Percentiles rank a stretch among this genome's conserved stretches.
Conservation (phyloP, 2,888 invertebrate genomes). For the Apamea sordens region DNA sequence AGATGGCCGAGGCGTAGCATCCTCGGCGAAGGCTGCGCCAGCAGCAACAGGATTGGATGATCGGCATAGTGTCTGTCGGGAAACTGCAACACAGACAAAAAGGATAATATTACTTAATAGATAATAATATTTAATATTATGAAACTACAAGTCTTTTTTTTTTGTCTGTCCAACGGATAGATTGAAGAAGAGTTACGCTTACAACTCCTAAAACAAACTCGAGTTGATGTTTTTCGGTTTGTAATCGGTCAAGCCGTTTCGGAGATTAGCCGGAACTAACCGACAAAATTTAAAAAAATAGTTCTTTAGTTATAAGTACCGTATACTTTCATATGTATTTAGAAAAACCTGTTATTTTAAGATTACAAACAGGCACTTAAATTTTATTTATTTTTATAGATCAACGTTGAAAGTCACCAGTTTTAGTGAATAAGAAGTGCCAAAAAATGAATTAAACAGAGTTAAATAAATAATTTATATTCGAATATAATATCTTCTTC, state of each 20-base stretch:
- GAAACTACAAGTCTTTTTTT: background rate
- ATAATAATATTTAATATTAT: background rate
- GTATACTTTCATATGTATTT: too few species aligned
- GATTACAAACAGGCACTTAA: too few species aligned
- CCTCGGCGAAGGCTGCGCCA: slow-evolving; percentile 94
- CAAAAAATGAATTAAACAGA: background rate
- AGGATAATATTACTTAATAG: background rate
- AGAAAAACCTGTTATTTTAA: too few species aligned
- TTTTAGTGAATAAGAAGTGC: background rate
- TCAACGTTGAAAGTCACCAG: background rate
- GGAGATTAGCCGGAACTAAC: too few species aligned
- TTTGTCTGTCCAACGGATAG: background rate
- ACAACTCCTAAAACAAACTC: background rate
- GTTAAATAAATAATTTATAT: background rate
- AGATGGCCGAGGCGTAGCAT: slow-evolving; percentile 93
- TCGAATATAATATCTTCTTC: background rate
- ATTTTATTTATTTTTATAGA: too few species aligned
- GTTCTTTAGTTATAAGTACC: too few species aligned
- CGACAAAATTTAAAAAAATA: too few species aligned
- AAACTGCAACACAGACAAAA: slow-evolving; percentile 34
- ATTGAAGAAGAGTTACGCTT: background rate
- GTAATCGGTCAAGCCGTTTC: too few species aligned
- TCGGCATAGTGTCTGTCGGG: slow-evolving; percentile 89
- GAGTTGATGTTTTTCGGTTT: background rate
- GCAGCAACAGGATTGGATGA: slow-evolving; percentile 94